Evolutionary conservation across 92 coral and sea anemone genomes (phyloP).

Genomic region (Siderastrea radians): DNA sequence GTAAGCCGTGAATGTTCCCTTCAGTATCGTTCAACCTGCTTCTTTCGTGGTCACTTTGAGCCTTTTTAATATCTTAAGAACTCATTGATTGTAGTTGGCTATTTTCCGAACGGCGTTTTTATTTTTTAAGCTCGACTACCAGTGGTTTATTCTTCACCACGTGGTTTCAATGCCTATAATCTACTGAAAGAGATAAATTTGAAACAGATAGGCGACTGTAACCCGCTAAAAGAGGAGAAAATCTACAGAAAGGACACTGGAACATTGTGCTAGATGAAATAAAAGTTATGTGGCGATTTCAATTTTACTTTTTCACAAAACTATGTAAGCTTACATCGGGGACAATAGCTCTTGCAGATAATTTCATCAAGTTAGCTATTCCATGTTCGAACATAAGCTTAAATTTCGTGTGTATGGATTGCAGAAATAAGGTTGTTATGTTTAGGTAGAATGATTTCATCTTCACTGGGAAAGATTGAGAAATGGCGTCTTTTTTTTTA

Average conservation of each 20-base stretch:
- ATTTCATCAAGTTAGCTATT: too few relatives aligned
- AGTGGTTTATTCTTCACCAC: neutral
- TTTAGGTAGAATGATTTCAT: too few relatives aligned
- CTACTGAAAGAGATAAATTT: neutral
- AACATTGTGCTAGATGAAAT: neutral
- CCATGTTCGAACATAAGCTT: too few relatives aligned
- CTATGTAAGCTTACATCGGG: too few relatives aligned
- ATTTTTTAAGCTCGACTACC: neutral
- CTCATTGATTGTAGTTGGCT: neutral
- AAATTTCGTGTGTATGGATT: too few relatives aligned
- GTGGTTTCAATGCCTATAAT: neutral
- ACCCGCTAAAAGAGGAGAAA: neutral
- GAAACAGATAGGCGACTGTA: neutral
- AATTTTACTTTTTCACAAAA: too few relatives aligned
- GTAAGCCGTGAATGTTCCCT: neutral
- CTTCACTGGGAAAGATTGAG: too few relatives aligned
- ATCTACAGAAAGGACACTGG: neutral
- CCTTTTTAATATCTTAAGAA: neutral
- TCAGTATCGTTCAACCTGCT: neutral
- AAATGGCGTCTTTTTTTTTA: too few relatives aligned
- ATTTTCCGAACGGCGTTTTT: neutral
- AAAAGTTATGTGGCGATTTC: too few relatives aligned
- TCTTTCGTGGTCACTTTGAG: neutral
- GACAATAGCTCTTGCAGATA: too few relatives aligned
- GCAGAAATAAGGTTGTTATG: too few relatives aligned